Percentiles rank a stretch among this genome's conserved stretches.
These are phyloP conservation scores for Meloidogyne chitwoodi DNA, from an alignment of 1,140 invertebrate genomes.

Conservation along the genomic window DNA sequence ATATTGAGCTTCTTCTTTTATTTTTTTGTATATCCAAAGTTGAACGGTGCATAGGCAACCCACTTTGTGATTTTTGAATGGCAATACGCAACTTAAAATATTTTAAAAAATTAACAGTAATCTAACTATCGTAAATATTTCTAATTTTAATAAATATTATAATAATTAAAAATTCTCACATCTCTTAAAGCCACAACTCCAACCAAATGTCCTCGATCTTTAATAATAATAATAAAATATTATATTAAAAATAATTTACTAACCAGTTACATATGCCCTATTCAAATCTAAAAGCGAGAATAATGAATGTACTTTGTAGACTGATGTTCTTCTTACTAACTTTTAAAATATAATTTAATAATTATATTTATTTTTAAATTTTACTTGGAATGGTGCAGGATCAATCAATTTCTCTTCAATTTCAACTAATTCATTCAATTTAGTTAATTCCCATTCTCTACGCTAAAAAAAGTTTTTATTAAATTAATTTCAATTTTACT, in stretches of 20 bases:
- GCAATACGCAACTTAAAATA: slow-evolving; percentile 44
- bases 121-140: too few relatives aligned
- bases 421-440: slow-evolving; percentile 73
- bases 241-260: neutral
- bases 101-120: neutral
- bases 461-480: slow-evolving; percentile 33
- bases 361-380: neutral
- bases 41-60: slow-evolving; percentile 20
- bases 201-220: slow-evolving; percentile 82
- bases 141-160: too few relatives aligned
- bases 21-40: slow-evolving; percentile 2
- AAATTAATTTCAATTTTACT: slow-evolving; percentile 16
- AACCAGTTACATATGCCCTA: slow-evolving; percentile 85
- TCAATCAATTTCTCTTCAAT: slow-evolving; percentile 85
- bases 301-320: slow-evolving; percentile 90
- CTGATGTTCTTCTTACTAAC: slow-evolving; percentile 85
- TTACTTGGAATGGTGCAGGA: slow-evolving; percentile 86
- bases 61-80: slow-evolving; percentile 45
- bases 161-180: slow-evolving; percentile 66
- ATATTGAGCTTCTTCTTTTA: neutral
- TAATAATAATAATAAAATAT: neutral
- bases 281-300: slow-evolving; percentile 94
- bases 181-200: slow-evolving; percentile 93
- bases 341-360: neutral
- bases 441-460: slow-evolving; percentile 53